Evolutionary conservation across 2,888 invertebrate species (phyloP), one percentile per base, ranked within the genome.

Genomic region (Scotopteryx bipunctaria): DNA sequence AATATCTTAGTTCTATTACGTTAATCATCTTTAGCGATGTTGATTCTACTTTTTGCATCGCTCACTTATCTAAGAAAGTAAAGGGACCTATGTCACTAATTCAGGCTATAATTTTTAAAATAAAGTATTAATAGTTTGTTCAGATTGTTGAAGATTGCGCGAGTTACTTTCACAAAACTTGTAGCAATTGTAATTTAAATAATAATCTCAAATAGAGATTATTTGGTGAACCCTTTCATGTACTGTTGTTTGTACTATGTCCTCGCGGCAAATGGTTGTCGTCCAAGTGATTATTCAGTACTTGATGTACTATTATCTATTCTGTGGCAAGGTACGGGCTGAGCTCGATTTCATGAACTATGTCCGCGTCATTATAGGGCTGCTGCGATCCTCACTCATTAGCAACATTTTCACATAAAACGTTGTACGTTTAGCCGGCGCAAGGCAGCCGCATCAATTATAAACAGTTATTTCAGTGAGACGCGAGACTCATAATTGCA

Each of bases 331-430:
- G 42, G 41, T 46, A 43, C 53, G 33, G 33, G 11, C 48, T 48
- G 65, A 67, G 75, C 74, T 76, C 74, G 73, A 76, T 76, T 75
- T 76, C 76, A 76, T 75, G 67, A 75, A 70, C 78, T 83, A 83
- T 81, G 83, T 80, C 79, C 74, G 75, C 76, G 71, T 82, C 79
- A 81, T 84, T 82, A 52, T 52, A 85, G 71, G 76, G 69, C 75
- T 66, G 69, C 76, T 66, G 75, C 81, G 78, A 72, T 74, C 81
- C 79, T 73, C 73, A 56, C 77, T 82, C 82, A 86, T 86, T 86
- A 86, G 78, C 84, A 78, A 84, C 81, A 81, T 83, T 83, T 80
- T 84, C 86, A 83, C 83, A 84, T 84, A 83, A 83, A 83, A 79
- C 76, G 76, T 69, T 74, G 80, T 79, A 77, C 78, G 75, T 77